These are phyloP conservation scores for Hylaea fasciaria DNA, from an alignment of 2,888 invertebrate species.

Conservation along the genomic window DNA sequence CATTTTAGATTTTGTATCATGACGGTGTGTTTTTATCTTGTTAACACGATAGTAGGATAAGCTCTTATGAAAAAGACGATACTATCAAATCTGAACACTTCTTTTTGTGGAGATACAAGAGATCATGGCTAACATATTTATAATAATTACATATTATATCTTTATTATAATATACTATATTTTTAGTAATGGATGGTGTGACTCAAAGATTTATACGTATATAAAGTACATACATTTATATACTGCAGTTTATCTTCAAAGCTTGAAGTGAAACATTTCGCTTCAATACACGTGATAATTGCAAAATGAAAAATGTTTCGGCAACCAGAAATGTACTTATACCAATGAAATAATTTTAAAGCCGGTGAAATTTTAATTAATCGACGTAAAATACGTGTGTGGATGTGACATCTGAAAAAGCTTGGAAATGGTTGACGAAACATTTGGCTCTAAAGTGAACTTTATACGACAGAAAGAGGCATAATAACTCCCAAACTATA, in stretches of 20 bases:
- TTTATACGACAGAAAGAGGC: too few relatives aligned
- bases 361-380: slow-evolving; percentile 5
- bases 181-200: too few relatives aligned
- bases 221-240: too few relatives aligned
- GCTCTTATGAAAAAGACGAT: not conserved
- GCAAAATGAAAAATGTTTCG: slow-evolving; percentile 32
- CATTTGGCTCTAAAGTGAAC: too few relatives aligned
- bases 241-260: too few relatives aligned
- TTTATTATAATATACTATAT: too few relatives aligned
- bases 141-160: too few relatives aligned
- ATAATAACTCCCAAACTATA: too few relatives aligned
- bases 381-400: slow-evolving; percentile 3
- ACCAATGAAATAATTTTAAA: slow-evolving; percentile 4
- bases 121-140: too few relatives aligned
- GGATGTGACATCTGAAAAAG: not conserved
- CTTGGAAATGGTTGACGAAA: not conserved
- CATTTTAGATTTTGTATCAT: not conserved
- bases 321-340: slow-evolving; percentile 22
- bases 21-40: slow-evolving; percentile 6
- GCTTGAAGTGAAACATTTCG: slow-evolving; percentile 16
- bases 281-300: slow-evolving; percentile 28
- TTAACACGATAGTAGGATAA: not conserved
- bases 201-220: too few relatives aligned
- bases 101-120: not conserved
- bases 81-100: not conserved